Percentiles rank a stretch among this genome's conserved stretches.
Evolutionary conservation across 2,797 vertebrate species (phyloP).

Genomic region (Echiichthys vipera): DNA sequence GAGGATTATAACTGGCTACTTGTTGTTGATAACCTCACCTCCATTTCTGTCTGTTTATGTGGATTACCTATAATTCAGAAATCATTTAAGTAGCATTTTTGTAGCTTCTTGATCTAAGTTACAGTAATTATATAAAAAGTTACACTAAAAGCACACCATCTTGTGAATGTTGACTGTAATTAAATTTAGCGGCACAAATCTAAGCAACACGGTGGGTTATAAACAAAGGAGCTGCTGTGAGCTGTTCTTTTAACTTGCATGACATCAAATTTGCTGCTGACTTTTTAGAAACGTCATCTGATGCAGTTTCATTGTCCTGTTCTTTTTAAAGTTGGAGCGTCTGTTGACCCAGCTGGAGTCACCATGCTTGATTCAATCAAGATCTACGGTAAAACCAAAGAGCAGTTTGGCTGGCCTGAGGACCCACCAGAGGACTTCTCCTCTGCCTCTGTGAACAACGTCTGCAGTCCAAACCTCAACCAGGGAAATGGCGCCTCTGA

Average conservation of each 20-base stretch:
- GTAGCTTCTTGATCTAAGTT: not conserved
- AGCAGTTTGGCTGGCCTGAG: constrained; percentile 99
- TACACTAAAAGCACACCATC: not conserved
- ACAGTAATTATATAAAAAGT: not conserved
- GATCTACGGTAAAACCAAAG: constrained; percentile 98
- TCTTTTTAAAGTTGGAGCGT: constrained; percentile 90
- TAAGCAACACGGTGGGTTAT: not conserved
- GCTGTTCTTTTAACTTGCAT: constrained; percentile 1
- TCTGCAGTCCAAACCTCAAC: constrained; percentile 95
- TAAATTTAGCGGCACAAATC: not conserved
- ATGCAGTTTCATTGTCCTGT: constrained; percentile 5
- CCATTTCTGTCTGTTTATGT: not conserved
- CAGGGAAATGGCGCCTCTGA: constrained; percentile 91
- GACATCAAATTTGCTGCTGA: not conserved
- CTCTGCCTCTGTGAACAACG: constrained; percentile 93
- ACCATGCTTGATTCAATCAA: constrained; percentile 99
- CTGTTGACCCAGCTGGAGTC: constrained; percentile 98
- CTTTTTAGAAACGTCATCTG: not conserved
- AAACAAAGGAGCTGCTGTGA: not conserved
- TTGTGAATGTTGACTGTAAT: not conserved
- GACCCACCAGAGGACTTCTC: constrained; percentile 98
- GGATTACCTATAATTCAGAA: not conserved
- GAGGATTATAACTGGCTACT: not conserved
- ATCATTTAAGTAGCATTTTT: not conserved
- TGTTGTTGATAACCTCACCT: not conserved